Evolutionary conservation across 2,797 vertebrate species (phyloP).

Genomic region (Peromyscus attwateri): DNA sequence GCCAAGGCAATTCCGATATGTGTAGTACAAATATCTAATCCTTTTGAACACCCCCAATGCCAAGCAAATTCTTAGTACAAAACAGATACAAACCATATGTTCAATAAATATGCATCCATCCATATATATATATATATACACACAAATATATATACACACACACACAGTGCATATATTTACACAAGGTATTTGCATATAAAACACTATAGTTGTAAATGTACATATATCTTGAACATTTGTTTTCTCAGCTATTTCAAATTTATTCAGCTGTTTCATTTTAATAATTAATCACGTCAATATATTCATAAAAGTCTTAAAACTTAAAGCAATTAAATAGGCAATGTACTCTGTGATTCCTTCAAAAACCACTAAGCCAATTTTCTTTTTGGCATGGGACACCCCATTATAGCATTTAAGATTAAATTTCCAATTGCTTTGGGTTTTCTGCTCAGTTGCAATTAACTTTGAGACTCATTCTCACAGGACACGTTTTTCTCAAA

Average conservation of each 20-base stretch:
- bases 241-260: constrained; percentile 49
- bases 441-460: constrained; percentile 85
- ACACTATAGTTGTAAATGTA: not conserved
- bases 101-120: constrained; percentile 14
- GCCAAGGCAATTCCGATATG: constrained; percentile 11
- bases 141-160: no score
- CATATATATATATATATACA: no score
- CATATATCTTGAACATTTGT: constrained; percentile 57
- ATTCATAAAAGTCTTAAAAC: constrained; percentile 52
- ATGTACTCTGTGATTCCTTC: constrained; percentile 76
- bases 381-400: constrained; percentile 76
- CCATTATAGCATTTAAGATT: constrained; percentile 82
- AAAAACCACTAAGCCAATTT: constrained; percentile 84
- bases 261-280: constrained; percentile 68
- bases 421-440: constrained; percentile 85
- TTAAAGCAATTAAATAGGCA: constrained; percentile 69
- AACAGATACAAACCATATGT: not conserved
- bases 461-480: constrained; percentile 79
- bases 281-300: constrained; percentile 63
- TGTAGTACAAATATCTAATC: not conserved
- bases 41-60: not conserved
- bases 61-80: not conserved
- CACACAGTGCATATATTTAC: not conserved
- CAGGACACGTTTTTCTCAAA: constrained; percentile 68
- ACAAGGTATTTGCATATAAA: constrained; percentile 26